Evolutionary conservation across 2,888 invertebrate species (phyloP), one percentile per base, ranked within the genome.

Genomic region (Ethmia dodecea): DNA sequence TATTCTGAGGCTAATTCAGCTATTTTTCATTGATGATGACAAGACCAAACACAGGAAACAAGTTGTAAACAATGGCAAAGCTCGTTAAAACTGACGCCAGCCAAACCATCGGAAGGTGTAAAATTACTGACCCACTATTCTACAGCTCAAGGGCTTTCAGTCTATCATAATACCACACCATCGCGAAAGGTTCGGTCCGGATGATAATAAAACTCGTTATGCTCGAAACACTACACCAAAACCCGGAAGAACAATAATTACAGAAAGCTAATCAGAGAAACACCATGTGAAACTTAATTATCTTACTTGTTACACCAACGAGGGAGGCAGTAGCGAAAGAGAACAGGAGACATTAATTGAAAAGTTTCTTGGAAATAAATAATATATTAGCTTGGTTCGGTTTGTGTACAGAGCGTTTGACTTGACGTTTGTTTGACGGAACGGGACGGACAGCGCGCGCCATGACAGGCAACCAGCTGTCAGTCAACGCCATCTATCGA

Each of bases 321-420:
- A 44, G 48, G 53, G 59, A 55, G 55, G 57, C 55, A 50, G 49
- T 46, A 46, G 37, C 48, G 44, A 49, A 55, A 43, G 40, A 54
- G 52, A 60, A 55, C 42, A 50, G 53, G 48, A 55, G 57, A 63
- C 62, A 64, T 65, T 55, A 66, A 72, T 63, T 58, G 57, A 65
- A 72, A 77, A 79, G 62, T 74, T 74, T 62, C 61, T 69, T 55
- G 40, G 64, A 69, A 76, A 55, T 79, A 76, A 83, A 80, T 81
- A 80, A 79, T 77, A 79, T 72, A 80, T 77, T 76, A 74, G 81
- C 80, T 83, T 79, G 77, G 74, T 60, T 73, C 60, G 58, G 68
- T 67, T 79, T 79, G 77, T 78, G 70, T 68, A 80, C 78, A 81
- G 74, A 72, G 57, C 58, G 63, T 45, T 40, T 56, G 60, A 37